These are phyloP conservation scores for Melanerpes aurifrons DNA, from an alignment of 2,113 vertebrate species.

Conservation along the genomic window DNA sequence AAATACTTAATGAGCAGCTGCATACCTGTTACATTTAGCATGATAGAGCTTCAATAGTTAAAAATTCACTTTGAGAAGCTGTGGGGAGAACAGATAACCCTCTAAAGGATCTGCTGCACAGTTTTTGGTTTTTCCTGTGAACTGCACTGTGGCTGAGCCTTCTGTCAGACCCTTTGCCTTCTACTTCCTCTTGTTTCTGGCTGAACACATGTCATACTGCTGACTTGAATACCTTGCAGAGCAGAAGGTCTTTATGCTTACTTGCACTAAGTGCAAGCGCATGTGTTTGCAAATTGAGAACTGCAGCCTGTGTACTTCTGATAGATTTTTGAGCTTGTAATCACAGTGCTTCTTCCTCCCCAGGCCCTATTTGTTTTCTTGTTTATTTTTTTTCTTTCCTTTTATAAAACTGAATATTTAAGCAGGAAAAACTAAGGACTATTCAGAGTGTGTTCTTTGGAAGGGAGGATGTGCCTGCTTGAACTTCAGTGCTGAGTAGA, in stretches of 20 bases:
- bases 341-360: background rate
- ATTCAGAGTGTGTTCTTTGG: background rate
- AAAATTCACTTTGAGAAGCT: background rate
- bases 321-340: background rate
- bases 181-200: background rate
- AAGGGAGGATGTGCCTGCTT: background rate
- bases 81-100: background rate
- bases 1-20: background rate
- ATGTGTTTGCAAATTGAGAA: background rate
- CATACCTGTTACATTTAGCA: background rate
- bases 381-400: background rate
- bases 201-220: background rate
- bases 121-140: background rate
- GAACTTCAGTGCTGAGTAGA: background rate
- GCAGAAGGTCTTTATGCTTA: background rate
- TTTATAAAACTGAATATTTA: background rate
- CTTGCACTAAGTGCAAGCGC: background rate
- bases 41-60: background rate
- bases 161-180: background rate
- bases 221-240: background rate
- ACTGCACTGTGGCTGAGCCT: background rate
- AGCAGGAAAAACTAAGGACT: background rate
- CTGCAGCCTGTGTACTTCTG: background rate
- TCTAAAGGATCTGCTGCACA: background rate
- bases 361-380: background rate